Percentiles rank a stretch among this genome's conserved stretches.
Conservation (phyloP, 2,113 vertebrate species). For the Cygnus buccinator region DNA sequence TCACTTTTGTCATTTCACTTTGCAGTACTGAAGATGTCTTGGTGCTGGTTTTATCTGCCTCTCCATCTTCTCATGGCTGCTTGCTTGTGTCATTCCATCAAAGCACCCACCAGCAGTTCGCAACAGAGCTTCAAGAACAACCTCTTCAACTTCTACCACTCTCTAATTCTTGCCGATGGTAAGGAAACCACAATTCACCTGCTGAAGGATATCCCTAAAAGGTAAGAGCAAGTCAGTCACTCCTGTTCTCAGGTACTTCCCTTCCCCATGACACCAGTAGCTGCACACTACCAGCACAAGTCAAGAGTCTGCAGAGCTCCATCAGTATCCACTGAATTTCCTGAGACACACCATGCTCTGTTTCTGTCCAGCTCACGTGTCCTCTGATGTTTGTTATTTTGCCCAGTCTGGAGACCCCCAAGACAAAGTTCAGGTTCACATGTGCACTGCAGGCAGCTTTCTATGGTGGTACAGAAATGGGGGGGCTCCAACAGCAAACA, state of each 20-base stretch:
- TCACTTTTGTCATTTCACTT: neutral
- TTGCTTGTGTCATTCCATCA: neutral
- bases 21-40: constrained; percentile 40
- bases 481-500: neutral
- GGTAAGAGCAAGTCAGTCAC: constrained; percentile 71
- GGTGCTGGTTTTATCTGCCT: neutral
- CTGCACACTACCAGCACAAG: accelerated
- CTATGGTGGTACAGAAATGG: accelerated
- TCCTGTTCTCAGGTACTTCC: neutral
- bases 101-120: neutral
- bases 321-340: neutral
- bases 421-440: neutral
- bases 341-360: neutral
- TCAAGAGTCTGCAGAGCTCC: neutral
- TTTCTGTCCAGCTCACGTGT: neutral
- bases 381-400: neutral
- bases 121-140: constrained; percentile 10
- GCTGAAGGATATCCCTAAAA: constrained; percentile 83
- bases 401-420: neutral
- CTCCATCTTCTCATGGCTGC: neutral
- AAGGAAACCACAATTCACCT: constrained; percentile 82
- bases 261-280: accelerated
- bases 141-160: constrained; percentile 66
- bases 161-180: constrained; percentile 79
- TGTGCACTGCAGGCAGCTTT: accelerated